Percentiles rank a stretch among this genome's conserved stretches.
phyloP scores from a whole-genome alignment of 1,140 invertebrate species.

The Sesamia nonagrioides region DNA sequence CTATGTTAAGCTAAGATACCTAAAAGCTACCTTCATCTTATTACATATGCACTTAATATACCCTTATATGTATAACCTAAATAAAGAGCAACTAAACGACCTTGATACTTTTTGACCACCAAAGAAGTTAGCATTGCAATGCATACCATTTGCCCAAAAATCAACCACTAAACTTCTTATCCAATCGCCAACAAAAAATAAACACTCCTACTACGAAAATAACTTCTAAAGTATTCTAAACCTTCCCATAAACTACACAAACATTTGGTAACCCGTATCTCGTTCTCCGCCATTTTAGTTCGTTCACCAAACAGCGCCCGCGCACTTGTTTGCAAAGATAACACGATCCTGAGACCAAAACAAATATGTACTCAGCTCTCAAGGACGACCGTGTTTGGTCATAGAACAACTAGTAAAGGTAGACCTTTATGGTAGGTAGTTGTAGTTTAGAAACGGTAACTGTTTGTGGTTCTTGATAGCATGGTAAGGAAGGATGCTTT shows the following conservation, averaged over 20 bases:
- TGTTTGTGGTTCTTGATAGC: background rate
- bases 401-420: conserved; percentile 32
- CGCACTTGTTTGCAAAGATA: conserved; percentile 76
- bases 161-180: conserved; percentile 3
- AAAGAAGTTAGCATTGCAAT: no score
- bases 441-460: background rate
- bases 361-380: conserved; percentile 78
- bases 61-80: no score
- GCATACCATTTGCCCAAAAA: conserved; percentile 5
- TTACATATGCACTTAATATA: no score
- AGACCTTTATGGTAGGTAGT: background rate
- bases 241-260: conserved; percentile 41
- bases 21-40: no score
- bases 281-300: conserved; percentile 44
- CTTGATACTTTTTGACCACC: no score
- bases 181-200: conserved; percentile 14
- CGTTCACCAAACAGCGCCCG: conserved; percentile 64
- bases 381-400: conserved; percentile 63
- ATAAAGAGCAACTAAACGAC: background rate
- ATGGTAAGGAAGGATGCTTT: background rate
- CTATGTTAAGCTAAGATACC: no score
- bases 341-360: conserved; percentile 77
- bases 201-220: conserved; percentile 39
- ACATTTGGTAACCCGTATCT: conserved; percentile 35
- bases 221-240: conserved; percentile 29